Conservation (phyloP, 2,888 invertebrate species). For the Scaptomyza tumidula region DNA sequence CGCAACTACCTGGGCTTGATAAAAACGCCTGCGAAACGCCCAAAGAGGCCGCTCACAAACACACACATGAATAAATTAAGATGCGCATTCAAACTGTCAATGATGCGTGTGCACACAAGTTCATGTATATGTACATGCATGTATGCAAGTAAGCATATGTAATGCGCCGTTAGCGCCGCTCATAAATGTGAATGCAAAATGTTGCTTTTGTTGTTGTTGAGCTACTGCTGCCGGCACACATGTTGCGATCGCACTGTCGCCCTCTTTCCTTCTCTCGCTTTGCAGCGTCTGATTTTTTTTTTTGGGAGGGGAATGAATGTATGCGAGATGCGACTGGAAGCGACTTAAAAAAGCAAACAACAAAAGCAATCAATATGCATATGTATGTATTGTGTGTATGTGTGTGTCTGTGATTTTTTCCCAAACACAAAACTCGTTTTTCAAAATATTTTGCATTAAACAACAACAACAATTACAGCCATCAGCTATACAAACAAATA, state of each 20-base stretch:
- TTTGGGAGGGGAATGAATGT: background rate
- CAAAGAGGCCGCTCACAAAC: constrained; percentile 18
- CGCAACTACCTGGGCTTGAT: constrained; percentile 44
- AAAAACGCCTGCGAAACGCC: constrained; percentile 38
- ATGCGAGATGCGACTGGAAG: constrained; percentile 15
- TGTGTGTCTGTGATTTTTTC: constrained; percentile 12
- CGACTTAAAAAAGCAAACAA: constrained; percentile 21
- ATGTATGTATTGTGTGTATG: background rate
- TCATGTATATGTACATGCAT: constrained; percentile 4
- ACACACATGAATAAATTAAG: constrained; percentile 14
- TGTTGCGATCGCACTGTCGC: constrained; percentile 31
- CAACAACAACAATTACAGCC: constrained; percentile 41
- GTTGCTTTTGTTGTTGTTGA: constrained; percentile 33
- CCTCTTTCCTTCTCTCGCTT: constrained; percentile 2
- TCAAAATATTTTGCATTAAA: constrained; percentile 62
- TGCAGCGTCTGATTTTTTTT: constrained; percentile 6
- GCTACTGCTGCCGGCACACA: constrained; percentile 41
- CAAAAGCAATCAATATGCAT: constrained; percentile 13
- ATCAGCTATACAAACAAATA: constrained; percentile 33
- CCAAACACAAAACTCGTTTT: constrained; percentile 61
- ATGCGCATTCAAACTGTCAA: constrained; percentile 38
- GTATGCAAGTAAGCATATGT: constrained; percentile 19
- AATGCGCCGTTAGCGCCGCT: constrained; percentile 74
- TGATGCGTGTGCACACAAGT: constrained; percentile 28
- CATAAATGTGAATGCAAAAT: constrained; percentile 75